Conservation (phyloP, 2,797 vertebrate genomes). For the Nannoperca obscura region DNA sequence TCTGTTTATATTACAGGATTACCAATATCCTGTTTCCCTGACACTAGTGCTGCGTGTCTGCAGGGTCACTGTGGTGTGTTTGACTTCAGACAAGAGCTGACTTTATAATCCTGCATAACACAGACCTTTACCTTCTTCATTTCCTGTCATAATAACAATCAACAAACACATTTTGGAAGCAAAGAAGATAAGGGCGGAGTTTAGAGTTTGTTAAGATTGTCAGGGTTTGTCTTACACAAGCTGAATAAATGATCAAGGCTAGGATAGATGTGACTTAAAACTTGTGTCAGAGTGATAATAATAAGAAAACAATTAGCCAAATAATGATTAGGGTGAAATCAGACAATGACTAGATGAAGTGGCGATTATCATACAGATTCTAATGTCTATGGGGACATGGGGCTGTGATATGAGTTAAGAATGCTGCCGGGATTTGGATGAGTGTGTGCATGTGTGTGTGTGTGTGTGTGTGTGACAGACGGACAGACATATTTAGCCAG, state of each 20-base stretch:
- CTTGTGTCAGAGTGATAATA: conserved; percentile 21
- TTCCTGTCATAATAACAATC: conserved; percentile 56
- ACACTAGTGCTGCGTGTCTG: conserved; percentile 27
- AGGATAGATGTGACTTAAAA: conserved; percentile 9
- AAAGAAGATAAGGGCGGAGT: background rate
- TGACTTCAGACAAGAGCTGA: conserved; percentile 53
- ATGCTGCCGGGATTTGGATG: conserved; percentile 53
- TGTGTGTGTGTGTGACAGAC: conserved; percentile 55
- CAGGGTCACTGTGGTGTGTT: conserved; percentile 41
- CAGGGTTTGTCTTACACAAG: background rate
- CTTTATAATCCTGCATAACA: conserved; percentile 33
- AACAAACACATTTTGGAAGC: conserved; percentile 8
- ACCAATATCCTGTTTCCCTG: conserved; percentile 70
- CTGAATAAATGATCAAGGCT: background rate
- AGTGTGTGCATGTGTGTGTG: conserved; percentile 35
- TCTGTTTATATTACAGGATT: conserved; percentile 65
- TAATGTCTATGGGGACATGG: conserved; percentile 49
- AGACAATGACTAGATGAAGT: conserved; percentile 49
- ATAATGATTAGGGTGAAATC: conserved; percentile 44
- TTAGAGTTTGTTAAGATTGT: background rate
- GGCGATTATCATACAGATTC: conserved; percentile 43
- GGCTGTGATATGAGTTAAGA: conserved; percentile 58
- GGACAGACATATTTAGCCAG: conserved; percentile 68
- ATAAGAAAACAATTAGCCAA: conserved; percentile 51
- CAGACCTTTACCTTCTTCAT: conserved; percentile 36